Evolutionary conservation across 2,797 vertebrate genomes (phyloP).

Genomic region (Enteromius fasciolatus): DNA sequence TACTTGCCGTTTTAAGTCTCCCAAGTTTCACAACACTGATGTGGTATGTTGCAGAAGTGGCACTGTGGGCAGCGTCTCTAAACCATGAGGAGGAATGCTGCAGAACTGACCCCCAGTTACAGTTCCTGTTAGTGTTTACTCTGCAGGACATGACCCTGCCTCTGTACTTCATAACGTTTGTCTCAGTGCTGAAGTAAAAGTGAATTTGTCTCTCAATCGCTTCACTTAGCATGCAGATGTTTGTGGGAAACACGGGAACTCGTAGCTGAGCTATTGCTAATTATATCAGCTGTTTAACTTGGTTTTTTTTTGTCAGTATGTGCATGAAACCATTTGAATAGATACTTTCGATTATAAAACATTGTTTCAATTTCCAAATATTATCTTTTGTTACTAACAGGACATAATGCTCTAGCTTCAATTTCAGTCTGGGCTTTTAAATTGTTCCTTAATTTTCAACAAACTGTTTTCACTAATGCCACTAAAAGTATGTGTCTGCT

Average conservation of each 20-base stretch:
- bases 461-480: neutral
- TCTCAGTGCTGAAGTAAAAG: neutral
- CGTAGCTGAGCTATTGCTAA: too few species aligned
- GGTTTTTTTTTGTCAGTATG: neutral
- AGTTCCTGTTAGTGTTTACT: slow-evolving; percentile 5
- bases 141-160: neutral
- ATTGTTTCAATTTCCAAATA: neutral
- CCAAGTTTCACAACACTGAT: neutral
- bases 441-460: neutral
- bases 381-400: neutral
- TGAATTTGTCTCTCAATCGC: neutral
- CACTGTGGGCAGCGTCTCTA: neutral
- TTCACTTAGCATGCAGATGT: neutral
- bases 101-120: neutral
- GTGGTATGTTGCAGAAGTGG: slow-evolving; percentile 26
- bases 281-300: neutral
- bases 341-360: neutral
- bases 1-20: neutral
- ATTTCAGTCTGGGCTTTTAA: neutral
- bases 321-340: neutral
- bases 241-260: neutral
- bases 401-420: neutral
- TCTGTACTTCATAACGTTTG: neutral
- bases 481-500: neutral
- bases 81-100: neutral